Evolutionary conservation across 2,888 invertebrate genomes (phyloP).

Genomic region (Drosophila heteroneura): DNA sequence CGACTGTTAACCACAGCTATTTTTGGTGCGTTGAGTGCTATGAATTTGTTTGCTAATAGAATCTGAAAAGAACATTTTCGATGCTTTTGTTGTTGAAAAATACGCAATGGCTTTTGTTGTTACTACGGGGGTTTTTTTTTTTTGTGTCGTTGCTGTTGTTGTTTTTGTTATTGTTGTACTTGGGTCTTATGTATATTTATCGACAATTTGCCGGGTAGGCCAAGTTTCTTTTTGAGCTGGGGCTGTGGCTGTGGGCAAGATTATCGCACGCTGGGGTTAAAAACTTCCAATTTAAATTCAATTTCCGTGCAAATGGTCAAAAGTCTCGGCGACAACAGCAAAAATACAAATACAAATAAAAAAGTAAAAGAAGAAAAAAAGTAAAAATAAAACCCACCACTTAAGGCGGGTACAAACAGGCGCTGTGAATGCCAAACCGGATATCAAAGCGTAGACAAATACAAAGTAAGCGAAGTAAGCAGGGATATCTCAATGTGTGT

Average conservation of each 20-base stretch:
- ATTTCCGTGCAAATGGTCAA: conserved; percentile 83
- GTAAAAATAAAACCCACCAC: conserved; percentile 72
- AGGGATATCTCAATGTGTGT: conserved; percentile 13
- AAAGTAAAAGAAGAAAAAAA: conserved; percentile 33
- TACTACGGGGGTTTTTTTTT: conserved; percentile 14
- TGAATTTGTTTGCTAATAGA: conserved; percentile 80
- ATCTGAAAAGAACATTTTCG: conserved; percentile 74
- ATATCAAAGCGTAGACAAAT: conserved; percentile 72
- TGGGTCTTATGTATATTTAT: conserved; percentile 66
- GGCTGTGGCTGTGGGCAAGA: conserved; percentile 53
- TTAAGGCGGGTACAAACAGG: conserved; percentile 69
- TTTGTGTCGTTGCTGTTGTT: conserved; percentile 2
- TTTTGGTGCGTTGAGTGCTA: conserved; percentile 25
- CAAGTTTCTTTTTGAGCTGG: not conserved
- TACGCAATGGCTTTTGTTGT: conserved; percentile 53
- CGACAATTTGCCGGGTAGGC: conserved; percentile 63
- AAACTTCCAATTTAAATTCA: conserved; percentile 83
- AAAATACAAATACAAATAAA: conserved; percentile 50
- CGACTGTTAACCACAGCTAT: conserved; percentile 36
- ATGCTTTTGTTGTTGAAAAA: conserved; percentile 46
- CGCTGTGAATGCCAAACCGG: conserved; percentile 68
- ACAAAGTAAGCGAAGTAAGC: conserved; percentile 42
- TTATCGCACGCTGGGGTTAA: conserved; percentile 82
- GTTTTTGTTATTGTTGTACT: conserved; percentile 31
- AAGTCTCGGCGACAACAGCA: conserved; percentile 74